Percentiles rank a stretch among this genome's conserved stretches.
These are phyloP conservation scores for Formicarius rufipectus DNA, from an alignment of 2,113 vertebrate genomes.

Conservation along the genomic window DNA sequence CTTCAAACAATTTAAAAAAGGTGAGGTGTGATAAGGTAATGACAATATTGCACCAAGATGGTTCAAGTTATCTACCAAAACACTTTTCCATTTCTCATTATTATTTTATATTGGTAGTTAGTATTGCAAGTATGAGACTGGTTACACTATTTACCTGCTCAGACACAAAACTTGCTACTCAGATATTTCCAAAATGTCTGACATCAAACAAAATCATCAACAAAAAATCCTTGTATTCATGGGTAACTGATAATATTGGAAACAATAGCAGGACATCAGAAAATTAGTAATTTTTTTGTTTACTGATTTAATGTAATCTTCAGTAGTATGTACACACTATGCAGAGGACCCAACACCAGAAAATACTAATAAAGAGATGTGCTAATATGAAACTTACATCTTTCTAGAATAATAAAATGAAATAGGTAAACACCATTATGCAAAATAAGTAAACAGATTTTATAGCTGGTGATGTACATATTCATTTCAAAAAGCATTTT, in stretches of 20 bases:
- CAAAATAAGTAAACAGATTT: background rate
- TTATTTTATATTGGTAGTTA: background rate
- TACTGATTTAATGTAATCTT: background rate
- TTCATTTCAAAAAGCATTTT: background rate
- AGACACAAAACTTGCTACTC: background rate
- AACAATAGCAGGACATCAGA: background rate
- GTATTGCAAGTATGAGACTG: background rate
- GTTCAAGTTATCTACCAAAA: background rate
- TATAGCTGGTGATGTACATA: background rate
- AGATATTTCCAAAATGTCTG: background rate
- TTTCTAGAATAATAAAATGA: background rate
- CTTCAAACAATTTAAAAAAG: background rate
- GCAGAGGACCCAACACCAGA: background rate
- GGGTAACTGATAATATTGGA: background rate
- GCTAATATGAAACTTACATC: background rate
- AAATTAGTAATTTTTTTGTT: background rate
- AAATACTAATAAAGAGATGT: background rate
- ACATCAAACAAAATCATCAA: too few species aligned
- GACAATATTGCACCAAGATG: rapidly evolving
- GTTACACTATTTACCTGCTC: background rate
- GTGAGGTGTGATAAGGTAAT: background rate
- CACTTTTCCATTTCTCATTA: background rate
- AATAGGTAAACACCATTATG: background rate
- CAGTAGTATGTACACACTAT: background rate
- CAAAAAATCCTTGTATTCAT: background rate